Conservation (phyloP, 2,113 vertebrate genomes). For the Pomatostomus ruficeps region DNA sequence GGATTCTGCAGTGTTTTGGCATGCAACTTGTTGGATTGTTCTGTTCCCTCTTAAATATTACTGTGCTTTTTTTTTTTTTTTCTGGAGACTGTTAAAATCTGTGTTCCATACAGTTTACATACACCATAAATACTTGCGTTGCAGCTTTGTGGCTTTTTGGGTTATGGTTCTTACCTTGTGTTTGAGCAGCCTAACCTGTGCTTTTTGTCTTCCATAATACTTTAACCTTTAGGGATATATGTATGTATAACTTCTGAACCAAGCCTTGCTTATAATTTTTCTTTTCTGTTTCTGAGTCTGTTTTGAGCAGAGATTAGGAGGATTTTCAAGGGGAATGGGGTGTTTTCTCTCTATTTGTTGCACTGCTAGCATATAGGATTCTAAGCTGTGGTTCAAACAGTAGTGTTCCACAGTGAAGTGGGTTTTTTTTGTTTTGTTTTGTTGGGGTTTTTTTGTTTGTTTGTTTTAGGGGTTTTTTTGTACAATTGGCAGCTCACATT, state of each 20-base stretch:
- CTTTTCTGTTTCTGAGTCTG: not conserved
- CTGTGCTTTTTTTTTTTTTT: not conserved
- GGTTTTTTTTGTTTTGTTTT: not conserved
- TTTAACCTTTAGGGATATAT: not conserved
- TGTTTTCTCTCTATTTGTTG: not conserved
- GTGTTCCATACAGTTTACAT: accelerated
- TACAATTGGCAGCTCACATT: not conserved
- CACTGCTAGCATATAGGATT: not conserved
- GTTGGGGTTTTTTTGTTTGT: not conserved
- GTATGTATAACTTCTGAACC: not conserved
- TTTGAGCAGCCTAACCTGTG: not conserved
- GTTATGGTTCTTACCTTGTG: not conserved
- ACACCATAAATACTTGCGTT: not conserved
- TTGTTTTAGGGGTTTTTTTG: too few relatives aligned
- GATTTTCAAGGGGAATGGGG: not conserved
- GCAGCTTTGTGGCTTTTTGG: not conserved
- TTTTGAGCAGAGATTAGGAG: not conserved
- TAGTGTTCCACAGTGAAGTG: not conserved
- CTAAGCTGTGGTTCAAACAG: not conserved
- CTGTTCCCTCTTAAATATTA: not conserved
- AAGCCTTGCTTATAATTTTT: not conserved
- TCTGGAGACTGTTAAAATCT: not conserved
- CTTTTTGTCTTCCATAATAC: not conserved
- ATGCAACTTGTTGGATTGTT: not conserved
- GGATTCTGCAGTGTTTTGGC: not conserved